Percentiles rank a stretch among this genome's conserved stretches.
phyloP scores from a whole-genome alignment of 2,888 invertebrate genomes.

The Dermolepida albohirtum region DNA sequence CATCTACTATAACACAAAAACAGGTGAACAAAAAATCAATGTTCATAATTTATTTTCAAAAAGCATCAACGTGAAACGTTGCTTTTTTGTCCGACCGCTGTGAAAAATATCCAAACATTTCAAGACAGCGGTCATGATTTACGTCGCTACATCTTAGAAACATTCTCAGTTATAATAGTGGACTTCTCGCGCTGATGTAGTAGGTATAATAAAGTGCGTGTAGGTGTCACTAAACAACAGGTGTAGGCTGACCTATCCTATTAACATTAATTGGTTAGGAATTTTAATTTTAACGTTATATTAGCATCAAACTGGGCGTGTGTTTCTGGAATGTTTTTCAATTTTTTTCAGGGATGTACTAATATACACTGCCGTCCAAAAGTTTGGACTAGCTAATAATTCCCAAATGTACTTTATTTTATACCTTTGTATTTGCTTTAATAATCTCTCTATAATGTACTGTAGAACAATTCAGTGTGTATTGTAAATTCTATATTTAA shows the following conservation, averaged over 20 bases:
- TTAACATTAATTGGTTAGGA: slow-evolving; percentile 36
- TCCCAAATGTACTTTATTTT: too few relatives aligned
- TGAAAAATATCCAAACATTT: slow-evolving; percentile 10
- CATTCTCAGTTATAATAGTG: not conserved
- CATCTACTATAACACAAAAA: slow-evolving; percentile 4
- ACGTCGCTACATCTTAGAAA: slow-evolving; percentile 6
- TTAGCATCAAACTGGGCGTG: not conserved
- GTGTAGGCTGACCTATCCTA: slow-evolving; percentile 33
- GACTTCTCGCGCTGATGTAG: too few relatives aligned
- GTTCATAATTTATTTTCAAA: slow-evolving; percentile 15
- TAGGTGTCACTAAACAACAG: slow-evolving; percentile 31
- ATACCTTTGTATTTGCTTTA: too few relatives aligned
- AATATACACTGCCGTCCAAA: too few relatives aligned
- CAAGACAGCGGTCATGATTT: slow-evolving; percentile 5
- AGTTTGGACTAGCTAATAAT: too few relatives aligned
- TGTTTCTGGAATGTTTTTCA: not conserved
- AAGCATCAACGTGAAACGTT: not conserved
- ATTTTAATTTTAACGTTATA: slow-evolving; percentile 29
- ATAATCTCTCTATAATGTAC: too few relatives aligned
- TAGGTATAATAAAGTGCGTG: slow-evolving; percentile 6
- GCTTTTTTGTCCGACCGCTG: not conserved
- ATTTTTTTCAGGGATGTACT: not conserved
- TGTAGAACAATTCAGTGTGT: too few relatives aligned
- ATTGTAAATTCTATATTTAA: too few relatives aligned
- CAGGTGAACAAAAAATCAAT: slow-evolving; percentile 20